Conservation (phyloP, 1,140 invertebrate genomes). For the Diploscapter pachys region DNA sequence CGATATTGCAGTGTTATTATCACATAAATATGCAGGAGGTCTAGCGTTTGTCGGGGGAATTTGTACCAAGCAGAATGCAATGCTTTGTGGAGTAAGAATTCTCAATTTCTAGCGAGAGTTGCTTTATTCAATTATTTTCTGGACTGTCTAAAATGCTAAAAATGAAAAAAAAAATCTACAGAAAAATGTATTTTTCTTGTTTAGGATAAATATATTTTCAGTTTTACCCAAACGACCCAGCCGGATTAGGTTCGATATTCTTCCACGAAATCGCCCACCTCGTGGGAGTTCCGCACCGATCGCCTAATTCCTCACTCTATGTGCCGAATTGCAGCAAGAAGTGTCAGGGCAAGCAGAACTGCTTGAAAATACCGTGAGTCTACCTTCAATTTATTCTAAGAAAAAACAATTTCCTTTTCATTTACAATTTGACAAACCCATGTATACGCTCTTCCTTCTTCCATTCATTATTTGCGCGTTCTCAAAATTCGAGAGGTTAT, state of each 20-base stretch:
- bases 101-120: neutral
- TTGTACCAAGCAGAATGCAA: conserved; percentile 14
- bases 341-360: conserved; percentile 9
- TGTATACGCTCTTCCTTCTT: too few relatives aligned
- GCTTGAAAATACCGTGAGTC: conserved; percentile 16
- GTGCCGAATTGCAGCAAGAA: conserved; percentile 15
- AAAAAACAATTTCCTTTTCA: too few relatives aligned
- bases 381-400: neutral
- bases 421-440: too few relatives aligned
- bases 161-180: neutral
- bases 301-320: conserved; percentile 8
- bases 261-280: conserved; percentile 34
- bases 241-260: conserved; percentile 29
- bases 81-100: conserved; percentile 24
- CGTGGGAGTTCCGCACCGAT: conserved; percentile 15
- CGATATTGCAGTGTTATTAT: conserved; percentile 22
- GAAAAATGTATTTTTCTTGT: neutral
- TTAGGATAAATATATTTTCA: conserved; percentile 18
- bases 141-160: too few relatives aligned
- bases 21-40: conserved; percentile 31
- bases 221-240: conserved; percentile 34
- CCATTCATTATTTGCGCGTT: too few relatives aligned
- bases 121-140: neutral
- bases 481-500: too few relatives aligned
- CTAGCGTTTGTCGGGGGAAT: conserved; percentile 30